Conservation (phyloP, 2,113 vertebrate genomes). For the Odobenus rosmarus region DNA sequence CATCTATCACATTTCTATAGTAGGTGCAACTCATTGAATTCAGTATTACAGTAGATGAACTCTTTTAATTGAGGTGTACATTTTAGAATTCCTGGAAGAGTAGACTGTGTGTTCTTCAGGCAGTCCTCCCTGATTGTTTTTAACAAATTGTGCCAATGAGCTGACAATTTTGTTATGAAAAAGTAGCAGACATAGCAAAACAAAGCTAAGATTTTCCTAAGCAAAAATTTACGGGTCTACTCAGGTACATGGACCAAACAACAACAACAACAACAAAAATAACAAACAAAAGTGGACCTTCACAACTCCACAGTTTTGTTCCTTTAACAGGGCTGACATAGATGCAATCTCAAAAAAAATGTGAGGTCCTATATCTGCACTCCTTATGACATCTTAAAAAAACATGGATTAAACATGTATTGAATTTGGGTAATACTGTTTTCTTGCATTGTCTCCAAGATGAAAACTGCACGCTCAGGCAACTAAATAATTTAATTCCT, state of each 20-base stretch:
- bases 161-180: constrained; percentile 15
- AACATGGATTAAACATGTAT: background rate
- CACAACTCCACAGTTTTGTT: background rate
- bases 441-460: background rate
- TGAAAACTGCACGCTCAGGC: background rate
- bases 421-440: background rate
- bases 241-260: background rate
- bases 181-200: background rate
- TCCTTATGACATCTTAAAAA: background rate
- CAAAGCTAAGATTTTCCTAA: background rate
- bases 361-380: background rate
- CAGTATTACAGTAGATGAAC: background rate
- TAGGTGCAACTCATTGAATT: background rate
- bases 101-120: background rate
- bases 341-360: background rate
- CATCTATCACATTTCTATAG: background rate
- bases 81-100: constrained; percentile 16
- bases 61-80: background rate
- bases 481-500: background rate
- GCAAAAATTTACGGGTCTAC: background rate
- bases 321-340: background rate
- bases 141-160: background rate
- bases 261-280: background rate
- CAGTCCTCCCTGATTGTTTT: background rate
- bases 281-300: background rate